Evolutionary conservation across 2,888 invertebrate species (phyloP).

Genomic region (Eristalis intricaria): DNA sequence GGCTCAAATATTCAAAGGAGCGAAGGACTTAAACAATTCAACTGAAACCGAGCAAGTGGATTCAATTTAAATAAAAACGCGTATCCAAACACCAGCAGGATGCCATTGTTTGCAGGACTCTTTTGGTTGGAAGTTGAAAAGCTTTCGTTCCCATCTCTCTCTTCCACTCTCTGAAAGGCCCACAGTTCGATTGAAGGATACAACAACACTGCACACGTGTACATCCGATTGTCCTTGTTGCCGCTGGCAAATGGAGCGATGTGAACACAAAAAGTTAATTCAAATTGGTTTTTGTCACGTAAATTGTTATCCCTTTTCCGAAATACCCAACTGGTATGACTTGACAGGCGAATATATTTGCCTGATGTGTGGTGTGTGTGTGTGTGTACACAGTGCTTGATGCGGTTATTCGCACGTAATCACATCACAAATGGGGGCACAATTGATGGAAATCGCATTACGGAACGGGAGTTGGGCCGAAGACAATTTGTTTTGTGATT

Average conservation of each 20-base stretch:
- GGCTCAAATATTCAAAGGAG: background rate
- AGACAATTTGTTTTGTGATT: conserved; percentile 59
- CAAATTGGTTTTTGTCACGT: conserved; percentile 69
- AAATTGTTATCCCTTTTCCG: conserved; percentile 51
- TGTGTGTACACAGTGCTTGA: background rate
- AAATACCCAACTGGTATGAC: background rate
- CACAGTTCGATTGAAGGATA: background rate
- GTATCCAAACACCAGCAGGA: background rate
- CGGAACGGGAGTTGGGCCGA: conserved; percentile 35
- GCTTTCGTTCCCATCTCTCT: background rate
- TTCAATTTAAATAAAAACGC: background rate
- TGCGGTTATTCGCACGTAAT: conserved; percentile 60
- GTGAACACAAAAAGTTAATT: conserved; percentile 65
- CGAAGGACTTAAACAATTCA: background rate
- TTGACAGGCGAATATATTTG: background rate
- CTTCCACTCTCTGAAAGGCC: background rate
- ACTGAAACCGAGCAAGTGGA: background rate
- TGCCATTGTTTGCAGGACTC: conserved; percentile 4
- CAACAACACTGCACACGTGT: background rate
- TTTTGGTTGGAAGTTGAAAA: conserved; percentile 2
- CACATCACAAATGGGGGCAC: conserved; percentile 43
- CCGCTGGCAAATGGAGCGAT: conserved; percentile 50
- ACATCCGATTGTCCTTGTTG: conserved; percentile 9
- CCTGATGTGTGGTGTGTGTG: too few relatives aligned
- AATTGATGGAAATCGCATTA: conserved; percentile 47